These are phyloP conservation scores for Drosophila colorata DNA, from an alignment of 2,888 invertebrate genomes.

Conservation along the genomic window DNA sequence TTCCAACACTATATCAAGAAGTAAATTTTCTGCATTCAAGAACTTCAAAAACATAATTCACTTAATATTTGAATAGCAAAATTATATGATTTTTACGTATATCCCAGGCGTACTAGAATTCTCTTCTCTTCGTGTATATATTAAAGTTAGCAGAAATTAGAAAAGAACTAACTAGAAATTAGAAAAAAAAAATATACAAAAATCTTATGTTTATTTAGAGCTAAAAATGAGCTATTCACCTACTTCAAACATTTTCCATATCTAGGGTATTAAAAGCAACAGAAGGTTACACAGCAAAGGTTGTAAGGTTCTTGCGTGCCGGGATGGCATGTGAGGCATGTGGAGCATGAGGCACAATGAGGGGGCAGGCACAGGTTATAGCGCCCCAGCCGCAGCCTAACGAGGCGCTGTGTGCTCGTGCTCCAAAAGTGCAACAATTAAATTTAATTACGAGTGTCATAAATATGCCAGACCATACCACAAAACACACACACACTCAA, in stretches of 20 bases:
- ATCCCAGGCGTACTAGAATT: no score
- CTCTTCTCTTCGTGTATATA: no score
- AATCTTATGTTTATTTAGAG: not conserved
- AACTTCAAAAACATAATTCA: no score
- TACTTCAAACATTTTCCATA: not conserved
- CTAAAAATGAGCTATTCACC: no score
- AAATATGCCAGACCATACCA: conserved; percentile 73
- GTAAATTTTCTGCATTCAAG: no score
- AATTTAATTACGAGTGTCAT: conserved; percentile 81
- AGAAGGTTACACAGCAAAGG: conserved; percentile 23
- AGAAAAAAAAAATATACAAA: not conserved
- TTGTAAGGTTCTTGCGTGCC: conserved; percentile 61
- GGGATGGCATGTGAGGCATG: conserved; percentile 5
- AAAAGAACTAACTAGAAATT: no score
- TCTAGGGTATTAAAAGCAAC: conserved; percentile 27
- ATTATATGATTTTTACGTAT: no score
- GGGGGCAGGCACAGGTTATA: conserved; percentile 39
- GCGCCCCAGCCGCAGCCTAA: conserved; percentile 56
- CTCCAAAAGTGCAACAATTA: conserved; percentile 77
- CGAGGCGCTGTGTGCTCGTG: conserved; percentile 58
- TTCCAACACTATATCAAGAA: no score
- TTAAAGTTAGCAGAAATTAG: no score
- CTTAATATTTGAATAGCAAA: no score
- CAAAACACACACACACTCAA: conserved; percentile 28
- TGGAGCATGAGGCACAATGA: not conserved